Conservation (phyloP, 2,113 vertebrate species). For the Nansenia antarctica region DNA sequence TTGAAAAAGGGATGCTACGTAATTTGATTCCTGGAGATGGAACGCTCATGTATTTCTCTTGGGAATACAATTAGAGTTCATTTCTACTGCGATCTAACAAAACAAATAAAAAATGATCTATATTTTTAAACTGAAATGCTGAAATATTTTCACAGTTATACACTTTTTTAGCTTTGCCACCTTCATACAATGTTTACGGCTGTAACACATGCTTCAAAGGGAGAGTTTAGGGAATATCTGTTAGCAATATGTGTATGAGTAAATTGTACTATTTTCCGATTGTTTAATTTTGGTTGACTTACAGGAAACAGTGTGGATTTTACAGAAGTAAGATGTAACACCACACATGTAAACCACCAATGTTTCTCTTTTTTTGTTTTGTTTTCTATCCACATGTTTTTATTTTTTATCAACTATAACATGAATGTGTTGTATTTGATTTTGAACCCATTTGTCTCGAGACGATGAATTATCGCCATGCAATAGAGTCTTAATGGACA, state of each 20-base stretch:
- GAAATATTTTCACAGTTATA: conserved; percentile 52
- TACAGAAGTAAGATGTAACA: conserved; percentile 18
- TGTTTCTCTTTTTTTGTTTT: not conserved
- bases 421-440: conserved; percentile 13
- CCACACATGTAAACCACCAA: not conserved
- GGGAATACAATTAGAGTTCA: conserved; percentile 36
- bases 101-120: conserved; percentile 27
- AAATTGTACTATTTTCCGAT: conserved; percentile 48
- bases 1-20: conserved; percentile 38
- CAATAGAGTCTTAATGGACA: conserved; percentile 69
- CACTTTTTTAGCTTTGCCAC: conserved; percentile 51
- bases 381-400: conserved; percentile 17
- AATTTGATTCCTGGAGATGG: conserved; percentile 27
- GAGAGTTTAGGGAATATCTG: conserved; percentile 30
- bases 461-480: conserved; percentile 13
- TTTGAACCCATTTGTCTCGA: conserved; percentile 16
- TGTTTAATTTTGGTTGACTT: conserved; percentile 12
- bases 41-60: conserved; percentile 21
- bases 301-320: conserved; percentile 9
- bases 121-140: conserved; percentile 60
- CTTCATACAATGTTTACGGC: conserved; percentile 68
- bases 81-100: conserved; percentile 47
- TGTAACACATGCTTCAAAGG: conserved; percentile 43
- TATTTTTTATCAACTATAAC: conserved; percentile 16
- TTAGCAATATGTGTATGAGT: conserved; percentile 27